Conservation (phyloP, 2,113 vertebrate genomes). For the Xiphias gladius region DNA sequence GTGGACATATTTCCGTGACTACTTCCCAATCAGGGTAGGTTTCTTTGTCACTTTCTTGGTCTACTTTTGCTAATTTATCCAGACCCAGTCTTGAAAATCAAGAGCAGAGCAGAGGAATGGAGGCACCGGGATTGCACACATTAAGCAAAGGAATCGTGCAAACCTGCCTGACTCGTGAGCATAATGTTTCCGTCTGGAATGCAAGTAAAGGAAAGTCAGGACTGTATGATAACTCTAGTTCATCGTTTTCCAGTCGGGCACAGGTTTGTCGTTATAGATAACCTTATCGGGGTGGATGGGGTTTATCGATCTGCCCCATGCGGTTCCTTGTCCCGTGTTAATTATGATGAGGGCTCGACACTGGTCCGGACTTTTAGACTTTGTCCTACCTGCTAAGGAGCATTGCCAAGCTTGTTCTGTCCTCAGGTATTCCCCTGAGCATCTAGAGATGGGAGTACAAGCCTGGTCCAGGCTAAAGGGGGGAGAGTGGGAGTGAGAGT, state of each 20-base stretch:
- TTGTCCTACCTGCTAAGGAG: slow-evolving; percentile 52
- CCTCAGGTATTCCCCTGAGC: not conserved
- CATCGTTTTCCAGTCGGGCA: slow-evolving; percentile 18
- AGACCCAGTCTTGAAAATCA: not conserved
- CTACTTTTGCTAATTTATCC: not conserved
- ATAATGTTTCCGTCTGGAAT: not conserved
- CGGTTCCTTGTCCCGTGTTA: slow-evolving; percentile 43
- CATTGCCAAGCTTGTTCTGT: slow-evolving; percentile 13
- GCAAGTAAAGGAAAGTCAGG: not conserved
- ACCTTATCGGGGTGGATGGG: slow-evolving; percentile 41
- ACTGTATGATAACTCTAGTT: slow-evolving; percentile 3
- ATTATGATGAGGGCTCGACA: slow-evolving; percentile 54
- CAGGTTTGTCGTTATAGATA: slow-evolving; percentile 34
- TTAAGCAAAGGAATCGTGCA: not conserved
- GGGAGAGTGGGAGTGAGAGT: too few relatives aligned
- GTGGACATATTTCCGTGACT: slow-evolving; percentile 97
- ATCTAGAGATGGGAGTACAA: not conserved
- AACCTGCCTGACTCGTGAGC: not conserved
- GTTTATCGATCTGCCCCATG: slow-evolving; percentile 38
- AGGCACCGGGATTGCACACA: not conserved
- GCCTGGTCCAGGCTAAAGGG: not conserved
- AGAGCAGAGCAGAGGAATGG: not conserved
- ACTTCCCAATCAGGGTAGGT: slow-evolving; percentile 94
- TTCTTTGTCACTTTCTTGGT: not conserved
- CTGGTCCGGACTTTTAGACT: slow-evolving; percentile 55